These are phyloP conservation scores for Ctenosaura bakeri DNA, from an alignment of 2,797 vertebrate genomes.

Conservation along the genomic window DNA sequence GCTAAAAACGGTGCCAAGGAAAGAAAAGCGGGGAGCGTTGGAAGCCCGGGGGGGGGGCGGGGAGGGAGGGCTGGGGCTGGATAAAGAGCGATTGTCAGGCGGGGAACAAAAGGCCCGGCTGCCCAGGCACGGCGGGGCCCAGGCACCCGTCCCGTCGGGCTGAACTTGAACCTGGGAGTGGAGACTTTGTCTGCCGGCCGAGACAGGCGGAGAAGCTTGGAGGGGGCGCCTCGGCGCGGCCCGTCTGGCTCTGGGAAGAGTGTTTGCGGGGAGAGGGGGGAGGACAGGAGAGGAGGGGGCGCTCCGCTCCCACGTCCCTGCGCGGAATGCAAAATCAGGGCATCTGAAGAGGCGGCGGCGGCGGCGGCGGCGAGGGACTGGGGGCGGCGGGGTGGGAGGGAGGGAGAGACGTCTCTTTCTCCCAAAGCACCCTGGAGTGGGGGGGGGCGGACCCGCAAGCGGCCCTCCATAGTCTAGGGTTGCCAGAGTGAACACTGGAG, in stretches of 20 bases:
- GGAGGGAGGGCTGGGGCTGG: neutral
- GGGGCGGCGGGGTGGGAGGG: neutral
- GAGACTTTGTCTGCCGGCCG: constrained; percentile 74
- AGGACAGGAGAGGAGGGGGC: neutral
- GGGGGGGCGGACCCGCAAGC: neutral
- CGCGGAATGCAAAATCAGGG: constrained; percentile 5
- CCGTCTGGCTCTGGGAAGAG: constrained; percentile 13
- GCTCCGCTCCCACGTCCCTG: neutral
- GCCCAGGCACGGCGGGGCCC: constrained; percentile 71
- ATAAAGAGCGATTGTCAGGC: constrained; percentile 76
- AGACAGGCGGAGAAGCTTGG: constrained; percentile 8
- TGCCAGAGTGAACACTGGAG: too few relatives aligned
- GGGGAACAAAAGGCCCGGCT: constrained; percentile 80
- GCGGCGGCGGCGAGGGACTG: neutral
- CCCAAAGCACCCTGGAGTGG: neutral
- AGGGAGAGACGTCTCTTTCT: neutral
- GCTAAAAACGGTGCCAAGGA: constrained; percentile 78
- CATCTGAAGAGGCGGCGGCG: neutral
- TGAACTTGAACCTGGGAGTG: constrained; percentile 83
- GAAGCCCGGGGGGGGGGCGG: neutral
- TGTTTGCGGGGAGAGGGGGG: constrained; percentile 24
- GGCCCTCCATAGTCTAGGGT: too few relatives aligned
- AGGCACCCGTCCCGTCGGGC: constrained; percentile 72
- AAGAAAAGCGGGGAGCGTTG: constrained; percentile 42
- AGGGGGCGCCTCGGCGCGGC: neutral